Conservation (phyloP, 1,140 invertebrate genomes). For the Pseudoatta argentina region DNA sequence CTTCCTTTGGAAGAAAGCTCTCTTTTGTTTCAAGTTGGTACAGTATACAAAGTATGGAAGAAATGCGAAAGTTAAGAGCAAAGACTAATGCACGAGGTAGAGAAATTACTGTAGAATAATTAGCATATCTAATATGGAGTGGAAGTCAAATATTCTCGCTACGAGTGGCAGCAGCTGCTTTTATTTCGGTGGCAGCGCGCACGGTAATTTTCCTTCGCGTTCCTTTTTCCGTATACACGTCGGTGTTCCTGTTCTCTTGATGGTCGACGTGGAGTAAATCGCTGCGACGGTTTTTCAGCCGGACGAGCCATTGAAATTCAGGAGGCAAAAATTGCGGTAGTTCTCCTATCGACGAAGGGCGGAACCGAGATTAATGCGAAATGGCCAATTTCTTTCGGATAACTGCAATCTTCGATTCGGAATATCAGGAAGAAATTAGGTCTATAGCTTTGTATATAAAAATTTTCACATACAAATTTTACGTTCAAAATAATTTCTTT, state of each 20-base stretch:
- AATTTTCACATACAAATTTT: neutral
- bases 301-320: conserved; percentile 55
- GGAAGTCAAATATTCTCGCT: conserved; percentile 57
- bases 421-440: neutral
- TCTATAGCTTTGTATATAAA: neutral
- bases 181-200: conserved; percentile 50
- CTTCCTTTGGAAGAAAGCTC: neutral
- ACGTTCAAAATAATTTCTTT: neutral
- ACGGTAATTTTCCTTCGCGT: conserved; percentile 50
- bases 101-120: conserved; percentile 56
- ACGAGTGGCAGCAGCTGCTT: conserved; percentile 61
- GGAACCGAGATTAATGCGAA: conserved; percentile 40
- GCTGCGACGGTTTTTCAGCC: conserved; percentile 49
- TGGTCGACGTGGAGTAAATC: conserved; percentile 52
- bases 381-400: conserved; percentile 26
- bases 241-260: conserved; percentile 38
- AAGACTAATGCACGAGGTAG: conserved; percentile 40
- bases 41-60: neutral
- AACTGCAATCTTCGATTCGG: neutral
- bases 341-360: neutral
- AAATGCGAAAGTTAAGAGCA: conserved; percentile 47
- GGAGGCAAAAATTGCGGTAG: conserved; percentile 42
- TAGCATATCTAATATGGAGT: conserved; percentile 61
- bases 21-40: conserved; percentile 20
- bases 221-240: conserved; percentile 50